Base-by-base conservation (phyloP, 2,113 vertebrate genomes). In the Podarcis muralis region DNA sequence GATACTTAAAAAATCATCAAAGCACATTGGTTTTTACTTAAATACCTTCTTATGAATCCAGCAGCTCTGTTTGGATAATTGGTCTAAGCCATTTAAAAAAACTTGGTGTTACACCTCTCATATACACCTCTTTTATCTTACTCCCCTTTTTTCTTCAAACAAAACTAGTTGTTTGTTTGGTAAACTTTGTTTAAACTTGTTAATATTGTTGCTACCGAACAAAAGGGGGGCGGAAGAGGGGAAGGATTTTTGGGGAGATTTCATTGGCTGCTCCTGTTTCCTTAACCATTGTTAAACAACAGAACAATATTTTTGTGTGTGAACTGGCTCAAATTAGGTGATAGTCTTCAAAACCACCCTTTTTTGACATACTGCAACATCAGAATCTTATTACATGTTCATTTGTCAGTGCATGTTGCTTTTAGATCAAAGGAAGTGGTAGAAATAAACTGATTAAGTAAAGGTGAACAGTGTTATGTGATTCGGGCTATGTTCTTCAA, bases 21-120 rank as follows among this genome's bases (percentile, higher is more conserved):
- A 96, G 96, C 96, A 96, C 94, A 94, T 91, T 95, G 96, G 92
- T 95, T 96, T 92, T 0, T 89, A 92, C 92, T 90, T 89, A 66
- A 53, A 8, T 95, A 87, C 84, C 85, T 89, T 71, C 84, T 75
- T 87, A 83, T 91, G 66, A 81, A 85, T 92, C 91, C 94, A 90
- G 92, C 83, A 48, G 4, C 40, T 83, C 43, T 43, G 69, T 93
- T 79, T 88, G 93, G 87, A 87, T 84, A 78, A 87, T 90, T 91
- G 89, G 90, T 83, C 25, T 88, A 78, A 92, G 43, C 32, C 81
- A 18, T 72, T 90, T 90, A 90, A 86, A 74, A 32, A 91, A 88
- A 86, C 65, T 57, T 43, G 71, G 59, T 91, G 13, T 93, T 66
- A 69, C 87, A 81, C 84, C 80, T 90, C 90, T 85, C 88, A 90